These are phyloP conservation scores for Dinomys branickii DNA, from an alignment of 2,113 vertebrate genomes.

Conservation along the genomic window DNA sequence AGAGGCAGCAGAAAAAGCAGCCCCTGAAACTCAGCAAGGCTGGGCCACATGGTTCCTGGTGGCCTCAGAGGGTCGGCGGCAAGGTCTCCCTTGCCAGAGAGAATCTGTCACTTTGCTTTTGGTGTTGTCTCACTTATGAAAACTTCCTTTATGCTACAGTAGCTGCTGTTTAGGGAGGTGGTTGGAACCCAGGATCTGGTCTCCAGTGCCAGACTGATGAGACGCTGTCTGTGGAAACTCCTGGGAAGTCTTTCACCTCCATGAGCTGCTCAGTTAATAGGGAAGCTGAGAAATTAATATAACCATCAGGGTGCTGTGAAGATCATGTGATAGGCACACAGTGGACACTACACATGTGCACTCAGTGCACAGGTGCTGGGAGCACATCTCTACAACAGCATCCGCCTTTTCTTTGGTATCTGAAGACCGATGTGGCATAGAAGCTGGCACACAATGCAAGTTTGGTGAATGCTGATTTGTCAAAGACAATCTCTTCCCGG, in stretches of 20 bases:
- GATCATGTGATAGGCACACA: neutral
- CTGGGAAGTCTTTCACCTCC: neutral
- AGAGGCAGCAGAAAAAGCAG: neutral
- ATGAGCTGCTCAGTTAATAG: neutral
- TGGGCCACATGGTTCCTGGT: too few species aligned
- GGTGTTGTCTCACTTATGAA: neutral
- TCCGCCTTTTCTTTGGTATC: neutral
- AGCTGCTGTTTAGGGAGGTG: neutral
- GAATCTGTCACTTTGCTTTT: neutral
- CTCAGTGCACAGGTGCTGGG: neutral
- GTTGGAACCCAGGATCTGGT: neutral
- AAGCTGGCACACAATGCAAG: neutral
- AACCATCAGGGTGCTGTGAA: neutral
- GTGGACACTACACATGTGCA: neutral
- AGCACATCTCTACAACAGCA: neutral
- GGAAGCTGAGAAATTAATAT: neutral
- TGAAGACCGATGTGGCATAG: neutral
- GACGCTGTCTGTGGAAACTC: neutral
- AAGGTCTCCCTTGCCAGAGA: neutral
- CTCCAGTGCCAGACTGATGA: neutral
- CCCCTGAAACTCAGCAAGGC: neutral
- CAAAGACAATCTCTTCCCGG: neutral
- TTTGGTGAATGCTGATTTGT: neutral
- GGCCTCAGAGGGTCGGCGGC: neutral
- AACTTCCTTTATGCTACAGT: neutral